A percentile compares a stretch with the other conserved stretches of the same genome.
These are phyloP conservation scores for Luscinia luscinia DNA, from an alignment of 2,797 vertebrate genomes.

Conservation along the genomic window DNA sequence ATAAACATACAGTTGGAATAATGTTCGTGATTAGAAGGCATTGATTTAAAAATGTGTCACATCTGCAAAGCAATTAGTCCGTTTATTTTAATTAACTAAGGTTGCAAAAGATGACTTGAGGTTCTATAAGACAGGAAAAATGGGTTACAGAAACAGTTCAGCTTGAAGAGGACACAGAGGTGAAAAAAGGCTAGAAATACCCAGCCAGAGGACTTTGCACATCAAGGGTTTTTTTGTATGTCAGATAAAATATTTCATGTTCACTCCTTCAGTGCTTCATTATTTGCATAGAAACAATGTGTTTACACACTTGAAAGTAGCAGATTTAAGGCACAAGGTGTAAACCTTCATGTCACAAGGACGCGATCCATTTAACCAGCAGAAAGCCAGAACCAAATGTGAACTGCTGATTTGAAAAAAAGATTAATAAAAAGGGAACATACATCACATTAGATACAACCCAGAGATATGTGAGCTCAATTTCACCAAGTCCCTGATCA, in stretches of 20 bases:
- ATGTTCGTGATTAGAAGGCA: neutral
- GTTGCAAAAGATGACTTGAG: slow-evolving; percentile 1
- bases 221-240: neutral
- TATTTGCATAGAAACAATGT: neutral
- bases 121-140: neutral
- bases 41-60: neutral
- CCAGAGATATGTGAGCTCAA: neutral
- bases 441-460: neutral
- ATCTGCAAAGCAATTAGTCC: slow-evolving; percentile 36
- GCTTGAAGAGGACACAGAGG: neutral
- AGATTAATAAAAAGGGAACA: neutral
- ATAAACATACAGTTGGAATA: neutral
- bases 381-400: neutral
- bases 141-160: slow-evolving; percentile 29
- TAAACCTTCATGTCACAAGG: rapidly evolving
- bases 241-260: neutral
- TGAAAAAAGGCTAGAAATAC: neutral
- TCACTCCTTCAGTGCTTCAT: neutral
- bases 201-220: neutral
- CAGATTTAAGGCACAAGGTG: neutral
- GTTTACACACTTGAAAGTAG: neutral
- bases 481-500: neutral
- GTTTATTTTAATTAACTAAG: neutral
- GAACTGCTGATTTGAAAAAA: neutral
- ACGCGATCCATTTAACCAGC: neutral